Conservation (phyloP, 2,113 vertebrate species). For the Myrmophylax atrothorax region DNA sequence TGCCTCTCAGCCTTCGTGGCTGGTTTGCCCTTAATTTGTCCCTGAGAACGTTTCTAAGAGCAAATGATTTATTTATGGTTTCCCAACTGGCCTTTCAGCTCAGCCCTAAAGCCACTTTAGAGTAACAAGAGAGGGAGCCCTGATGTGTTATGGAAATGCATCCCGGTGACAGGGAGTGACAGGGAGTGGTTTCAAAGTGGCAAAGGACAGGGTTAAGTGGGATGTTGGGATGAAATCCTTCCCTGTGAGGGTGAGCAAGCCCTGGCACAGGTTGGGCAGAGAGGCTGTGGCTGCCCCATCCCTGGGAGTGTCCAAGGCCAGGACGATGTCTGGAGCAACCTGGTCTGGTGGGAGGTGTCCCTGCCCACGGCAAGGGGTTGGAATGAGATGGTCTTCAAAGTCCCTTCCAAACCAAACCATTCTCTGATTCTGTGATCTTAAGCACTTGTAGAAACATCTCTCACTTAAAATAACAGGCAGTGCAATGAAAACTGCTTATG, state of each 20-base stretch:
- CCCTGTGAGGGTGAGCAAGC: neutral
- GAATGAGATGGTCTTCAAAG: neutral
- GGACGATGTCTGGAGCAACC: neutral
- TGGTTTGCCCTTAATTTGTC: neutral
- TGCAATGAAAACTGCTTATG: neutral
- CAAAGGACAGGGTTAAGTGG: fast-evolving
- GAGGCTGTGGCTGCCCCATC: neutral
- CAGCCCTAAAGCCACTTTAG: neutral
- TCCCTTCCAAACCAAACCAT: neutral
- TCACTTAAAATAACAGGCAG: neutral
- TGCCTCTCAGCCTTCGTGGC: neutral
- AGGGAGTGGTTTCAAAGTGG: neutral
- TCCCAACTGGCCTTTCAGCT: neutral
- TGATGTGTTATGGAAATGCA: neutral
- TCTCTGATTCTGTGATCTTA: neutral
- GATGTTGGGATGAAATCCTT: neutral
- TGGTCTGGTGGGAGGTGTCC: neutral
- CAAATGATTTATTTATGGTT: neutral
- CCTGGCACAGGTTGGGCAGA: fast-evolving
- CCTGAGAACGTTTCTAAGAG: neutral
- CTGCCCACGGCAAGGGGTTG: neutral
- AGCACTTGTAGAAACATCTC: neutral
- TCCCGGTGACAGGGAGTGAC: neutral
- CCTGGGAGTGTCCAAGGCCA: neutral
- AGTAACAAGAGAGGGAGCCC: neutral